Evolutionary conservation across 2,888 invertebrate species (phyloP).

Genomic region (Aelia acuminata): DNA sequence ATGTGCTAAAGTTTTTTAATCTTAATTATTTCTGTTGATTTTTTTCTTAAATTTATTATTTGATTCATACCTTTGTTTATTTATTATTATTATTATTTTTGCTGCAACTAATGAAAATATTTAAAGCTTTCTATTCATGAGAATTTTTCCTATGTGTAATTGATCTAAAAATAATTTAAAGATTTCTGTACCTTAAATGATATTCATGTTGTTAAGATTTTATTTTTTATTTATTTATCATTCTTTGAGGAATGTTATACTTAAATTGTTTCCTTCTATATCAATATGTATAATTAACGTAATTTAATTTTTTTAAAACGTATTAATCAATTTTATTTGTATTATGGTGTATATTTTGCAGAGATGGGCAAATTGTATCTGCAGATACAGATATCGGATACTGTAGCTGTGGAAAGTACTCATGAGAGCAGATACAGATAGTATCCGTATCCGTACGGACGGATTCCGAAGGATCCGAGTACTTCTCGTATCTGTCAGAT

Average conservation of each 20-base stretch:
- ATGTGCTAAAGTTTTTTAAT: neutral
- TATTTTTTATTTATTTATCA: neutral
- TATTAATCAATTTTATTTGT: neutral
- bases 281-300: slow-evolving; percentile 7
- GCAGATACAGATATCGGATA: no score
- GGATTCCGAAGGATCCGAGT: no score
- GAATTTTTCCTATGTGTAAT: neutral
- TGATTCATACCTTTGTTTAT: neutral
- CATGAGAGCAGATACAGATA: no score
- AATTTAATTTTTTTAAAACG: slow-evolving; percentile 19
- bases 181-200: neutral
- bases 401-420: no score
- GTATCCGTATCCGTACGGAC: no score
- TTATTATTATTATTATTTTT: no score
- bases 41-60: neutral
- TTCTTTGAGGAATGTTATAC: neutral
- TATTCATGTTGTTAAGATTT: neutral
- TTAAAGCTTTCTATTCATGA: neutral
- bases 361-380: no score
- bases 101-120: neutral
- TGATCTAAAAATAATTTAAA: neutral
- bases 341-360: neutral
- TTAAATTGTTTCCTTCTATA: neutral
- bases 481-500: no score
- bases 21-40: slow-evolving; percentile 1